A percentile compares a stretch with the other conserved stretches of the same genome.
Conservation (phyloP, 2,113 vertebrate species). For the Pollachius pollachius region DNA sequence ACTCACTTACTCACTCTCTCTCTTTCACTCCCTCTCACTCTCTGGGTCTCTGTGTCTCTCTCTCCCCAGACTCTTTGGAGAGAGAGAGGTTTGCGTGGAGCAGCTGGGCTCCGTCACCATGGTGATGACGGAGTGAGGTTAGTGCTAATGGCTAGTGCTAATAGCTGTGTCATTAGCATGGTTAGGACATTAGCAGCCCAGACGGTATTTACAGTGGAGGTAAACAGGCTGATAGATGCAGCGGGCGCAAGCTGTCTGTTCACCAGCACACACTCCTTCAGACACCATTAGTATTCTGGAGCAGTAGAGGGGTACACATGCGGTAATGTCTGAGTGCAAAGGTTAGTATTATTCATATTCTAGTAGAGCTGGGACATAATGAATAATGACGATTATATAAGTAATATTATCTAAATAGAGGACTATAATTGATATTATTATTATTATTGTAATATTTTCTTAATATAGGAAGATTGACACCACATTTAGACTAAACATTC, state of each 20-base stretch:
- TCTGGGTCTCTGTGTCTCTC: neutral
- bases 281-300: constrained; percentile 93
- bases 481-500: no score
- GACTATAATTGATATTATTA: no score
- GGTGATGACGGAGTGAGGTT: constrained; percentile 86
- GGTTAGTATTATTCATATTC: no score
- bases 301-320: constrained; percentile 75
- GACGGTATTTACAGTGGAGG: constrained; percentile 99
- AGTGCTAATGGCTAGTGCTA: constrained; percentile 99
- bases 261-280: constrained; percentile 92
- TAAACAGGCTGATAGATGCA: constrained; percentile 99
- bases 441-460: no score
- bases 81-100: constrained; percentile 72
- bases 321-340: no score
- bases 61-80: neutral
- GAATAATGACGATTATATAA: no score
- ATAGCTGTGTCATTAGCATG: constrained; percentile 99
- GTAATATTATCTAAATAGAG: no score
- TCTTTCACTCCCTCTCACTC: neutral
- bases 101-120: constrained; percentile 98
- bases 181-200: constrained; percentile 99
- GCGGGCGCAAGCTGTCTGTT: constrained; percentile 89
- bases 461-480: no score
- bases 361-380: no score
- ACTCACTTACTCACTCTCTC: neutral